Percentiles rank a stretch among this genome's conserved stretches.
phyloP scores from a whole-genome alignment of 2,113 vertebrate species.

The Macroglossus sobrinus region DNA sequence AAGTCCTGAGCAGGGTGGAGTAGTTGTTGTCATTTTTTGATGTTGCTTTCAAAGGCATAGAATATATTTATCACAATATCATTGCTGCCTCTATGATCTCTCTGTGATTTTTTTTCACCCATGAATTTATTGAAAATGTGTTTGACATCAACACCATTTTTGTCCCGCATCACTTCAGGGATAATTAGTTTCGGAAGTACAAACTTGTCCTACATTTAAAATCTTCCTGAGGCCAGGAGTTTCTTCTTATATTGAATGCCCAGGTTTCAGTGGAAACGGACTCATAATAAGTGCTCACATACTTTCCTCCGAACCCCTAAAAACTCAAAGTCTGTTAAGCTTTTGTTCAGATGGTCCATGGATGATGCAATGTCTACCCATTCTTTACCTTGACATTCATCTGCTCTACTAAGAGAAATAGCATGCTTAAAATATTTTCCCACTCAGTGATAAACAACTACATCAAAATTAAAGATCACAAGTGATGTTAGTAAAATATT shows the following conservation, averaged over 20 bases:
- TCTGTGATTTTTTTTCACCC: neutral
- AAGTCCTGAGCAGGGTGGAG: neutral
- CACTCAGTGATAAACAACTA: neutral
- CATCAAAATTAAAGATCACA: neutral
- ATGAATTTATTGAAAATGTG: neutral
- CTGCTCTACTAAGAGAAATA: neutral
- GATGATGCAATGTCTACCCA: fast-evolving
- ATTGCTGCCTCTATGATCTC: neutral
- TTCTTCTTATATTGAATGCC: neutral
- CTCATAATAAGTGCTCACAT: neutral
- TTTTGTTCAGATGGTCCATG: neutral
- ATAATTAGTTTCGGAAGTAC: neutral
- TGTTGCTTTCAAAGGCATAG: neutral
- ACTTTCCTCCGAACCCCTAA: neutral
- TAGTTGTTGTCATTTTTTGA: neutral
- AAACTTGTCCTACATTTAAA: neutral
- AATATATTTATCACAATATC: neutral
- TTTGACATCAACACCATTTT: neutral
- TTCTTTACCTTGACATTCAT: neutral
- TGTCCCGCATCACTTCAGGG: neutral
- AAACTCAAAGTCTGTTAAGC: neutral
- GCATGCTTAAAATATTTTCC: neutral
- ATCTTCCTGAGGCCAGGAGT: neutral
- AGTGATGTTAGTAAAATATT: neutral
- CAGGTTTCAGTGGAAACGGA: neutral